Evolutionary conservation across 2,113 vertebrate genomes (phyloP), one percentile per base, ranked within the genome.

Genomic region (Corynorhinus townsendii): DNA sequence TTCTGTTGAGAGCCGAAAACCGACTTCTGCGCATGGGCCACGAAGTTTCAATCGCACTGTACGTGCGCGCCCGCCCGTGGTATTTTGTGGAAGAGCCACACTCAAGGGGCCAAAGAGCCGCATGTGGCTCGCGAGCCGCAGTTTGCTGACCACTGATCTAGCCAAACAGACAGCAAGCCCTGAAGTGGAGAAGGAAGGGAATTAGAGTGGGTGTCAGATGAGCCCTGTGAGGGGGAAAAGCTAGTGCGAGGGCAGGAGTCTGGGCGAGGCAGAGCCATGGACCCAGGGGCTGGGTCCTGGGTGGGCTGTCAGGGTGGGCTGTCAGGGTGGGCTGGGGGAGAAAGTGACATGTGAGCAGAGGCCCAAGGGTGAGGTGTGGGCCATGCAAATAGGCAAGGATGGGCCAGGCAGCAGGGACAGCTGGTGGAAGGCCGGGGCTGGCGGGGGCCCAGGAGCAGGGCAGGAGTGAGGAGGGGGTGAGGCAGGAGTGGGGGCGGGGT

Each of bases 371-470:
- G 22, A 7, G 1, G 38, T 12, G 8, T 3, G 45, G 28, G 69
- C 17, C 1, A 0, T 16, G 14, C 69, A 73, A 0, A 45, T 5
- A 26, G 54, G 35, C 35, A 9, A 5, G 35, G 81, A 8, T 1
- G 1, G 7, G 76, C 45, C 14, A 11, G 43, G 64, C 54, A 16
- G 52, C 49, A 3, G 77, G n/a, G 16, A 6, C 24, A 6, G 35
- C 40, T 1, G 2, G 6, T 0, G 6, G 0, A 26, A 49, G 56
- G 72, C 24, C 17, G 0, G 35, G 28, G 47, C 10, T 9, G 28
- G 38, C 1, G 3, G 0, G 2, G 26, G 54, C 45, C 17, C 38
- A 45, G 83, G 24, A 26, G 10, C 3, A 0, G 19, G 54, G 7
- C 59, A 7, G 56, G 43, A 26, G 47, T 35, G 16, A 26, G 43